Percentiles rank a stretch among this genome's conserved stretches.
phyloP scores from a whole-genome alignment of 2,888 invertebrate species.

The Arctia plantaginis region DNA sequence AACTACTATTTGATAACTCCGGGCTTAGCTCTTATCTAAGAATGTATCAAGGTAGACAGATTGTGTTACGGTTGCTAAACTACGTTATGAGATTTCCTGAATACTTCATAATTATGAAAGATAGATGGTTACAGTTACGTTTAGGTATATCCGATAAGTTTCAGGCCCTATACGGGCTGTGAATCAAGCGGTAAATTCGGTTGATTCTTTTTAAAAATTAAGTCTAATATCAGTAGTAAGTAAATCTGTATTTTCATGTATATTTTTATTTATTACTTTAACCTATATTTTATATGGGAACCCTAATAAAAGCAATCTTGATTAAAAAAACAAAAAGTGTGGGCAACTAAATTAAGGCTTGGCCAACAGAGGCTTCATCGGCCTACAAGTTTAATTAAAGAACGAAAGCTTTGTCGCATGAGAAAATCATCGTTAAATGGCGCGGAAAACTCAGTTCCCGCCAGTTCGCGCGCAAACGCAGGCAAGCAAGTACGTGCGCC shows the following conservation, averaged over 20 bases:
- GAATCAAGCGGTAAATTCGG: neutral
- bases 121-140: neutral
- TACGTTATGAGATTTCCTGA: neutral
- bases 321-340: neutral
- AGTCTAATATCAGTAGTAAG: neutral
- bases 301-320: neutral
- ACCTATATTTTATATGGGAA: neutral
- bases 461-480: slow-evolving; percentile 49
- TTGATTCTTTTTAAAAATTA: neutral
- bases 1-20: neutral
- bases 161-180: neutral
- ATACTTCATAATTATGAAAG: neutral
- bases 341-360: neutral
- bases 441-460: slow-evolving; percentile 32
- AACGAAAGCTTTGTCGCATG: slow-evolving; percentile 35
- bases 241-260: neutral
- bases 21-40: neutral
- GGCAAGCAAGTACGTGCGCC: slow-evolving; percentile 24
- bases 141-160: neutral
- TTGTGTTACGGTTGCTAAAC: neutral
- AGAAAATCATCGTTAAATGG: slow-evolving; percentile 40
- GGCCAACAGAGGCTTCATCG: slow-evolving; percentile 28
- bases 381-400: slow-evolving; percentile 32
- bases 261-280: neutral
- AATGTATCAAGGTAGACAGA: neutral